phyloP scores from a whole-genome alignment of 2,113 vertebrate species.

The Baryphthengus martii region DNA sequence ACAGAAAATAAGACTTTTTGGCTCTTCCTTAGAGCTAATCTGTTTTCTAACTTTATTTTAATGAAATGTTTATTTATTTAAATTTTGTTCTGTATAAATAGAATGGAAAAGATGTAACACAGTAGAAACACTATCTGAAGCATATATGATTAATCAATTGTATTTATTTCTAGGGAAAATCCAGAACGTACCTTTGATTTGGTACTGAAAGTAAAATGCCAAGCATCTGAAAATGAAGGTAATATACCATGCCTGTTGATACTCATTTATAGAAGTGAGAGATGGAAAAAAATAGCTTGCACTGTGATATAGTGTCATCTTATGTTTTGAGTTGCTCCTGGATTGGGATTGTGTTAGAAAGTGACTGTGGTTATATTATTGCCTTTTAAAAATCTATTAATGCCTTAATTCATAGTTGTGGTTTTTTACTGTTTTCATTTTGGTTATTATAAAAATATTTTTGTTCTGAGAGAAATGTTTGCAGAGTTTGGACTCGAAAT shows the following conservation, averaged over 20 bases:
- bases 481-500: background rate
- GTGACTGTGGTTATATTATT: background rate
- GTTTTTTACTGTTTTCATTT: background rate
- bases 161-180: slow-evolving; percentile 82
- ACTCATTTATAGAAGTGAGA: background rate
- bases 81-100: background rate
- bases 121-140: background rate
- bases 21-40: background rate
- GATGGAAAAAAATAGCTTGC: background rate
- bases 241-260: background rate
- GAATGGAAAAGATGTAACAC: background rate
- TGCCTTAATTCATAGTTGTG: background rate
- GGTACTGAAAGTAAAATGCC: slow-evolving; percentile 90
- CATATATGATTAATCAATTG: background rate
- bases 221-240: slow-evolving; percentile 90
- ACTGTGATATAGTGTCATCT: background rate
- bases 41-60: background rate
- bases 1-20: background rate
- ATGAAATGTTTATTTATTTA: background rate
- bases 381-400: background rate
- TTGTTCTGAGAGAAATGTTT: background rate
- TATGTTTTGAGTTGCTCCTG: background rate
- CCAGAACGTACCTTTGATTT: slow-evolving; percentile 95
- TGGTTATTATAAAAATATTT: background rate
- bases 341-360: background rate